phyloP scores from a whole-genome alignment of 2,113 vertebrate species.

The Chloroceryle aenea region DNA sequence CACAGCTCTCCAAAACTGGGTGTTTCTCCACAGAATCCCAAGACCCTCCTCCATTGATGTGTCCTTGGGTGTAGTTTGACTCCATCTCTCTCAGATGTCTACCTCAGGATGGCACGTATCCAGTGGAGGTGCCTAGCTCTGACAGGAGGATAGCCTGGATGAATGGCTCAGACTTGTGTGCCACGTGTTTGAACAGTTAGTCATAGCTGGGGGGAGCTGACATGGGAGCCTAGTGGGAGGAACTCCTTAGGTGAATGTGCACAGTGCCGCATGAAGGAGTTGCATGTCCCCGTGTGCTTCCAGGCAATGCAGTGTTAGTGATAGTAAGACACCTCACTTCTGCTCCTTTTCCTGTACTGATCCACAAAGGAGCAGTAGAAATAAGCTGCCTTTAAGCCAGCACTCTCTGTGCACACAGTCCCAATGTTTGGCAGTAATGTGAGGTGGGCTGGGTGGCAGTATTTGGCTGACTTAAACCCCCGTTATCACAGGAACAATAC shows the following conservation, averaged over 20 bases:
- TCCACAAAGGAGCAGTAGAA: background rate
- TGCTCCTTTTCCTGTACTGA: background rate
- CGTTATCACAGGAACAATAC: background rate
- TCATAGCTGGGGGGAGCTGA: background rate
- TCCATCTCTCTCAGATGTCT: background rate
- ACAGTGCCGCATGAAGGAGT: too few species aligned
- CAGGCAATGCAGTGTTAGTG: background rate
- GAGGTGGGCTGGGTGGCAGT: background rate
- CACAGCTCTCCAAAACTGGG: background rate
- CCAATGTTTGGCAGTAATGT: background rate
- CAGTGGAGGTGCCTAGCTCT: background rate
- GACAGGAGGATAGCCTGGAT: background rate
- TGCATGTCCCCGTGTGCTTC: background rate
- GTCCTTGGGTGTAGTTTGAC: background rate
- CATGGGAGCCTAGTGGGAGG: background rate
- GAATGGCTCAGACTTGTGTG: background rate
- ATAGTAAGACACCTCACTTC: background rate
- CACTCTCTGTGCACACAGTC: background rate
- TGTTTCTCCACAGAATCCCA: background rate
- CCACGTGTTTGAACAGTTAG: background rate
- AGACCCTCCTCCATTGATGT: background rate
- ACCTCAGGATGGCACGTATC: rapidly evolving
- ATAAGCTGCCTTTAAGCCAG: background rate
- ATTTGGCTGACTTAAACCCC: background rate
- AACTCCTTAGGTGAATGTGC: background rate